Evolutionary conservation across 2,797 vertebrate species (phyloP), one percentile per base, ranked within the genome.

Genomic region (Sebastes iracundus): DNA sequence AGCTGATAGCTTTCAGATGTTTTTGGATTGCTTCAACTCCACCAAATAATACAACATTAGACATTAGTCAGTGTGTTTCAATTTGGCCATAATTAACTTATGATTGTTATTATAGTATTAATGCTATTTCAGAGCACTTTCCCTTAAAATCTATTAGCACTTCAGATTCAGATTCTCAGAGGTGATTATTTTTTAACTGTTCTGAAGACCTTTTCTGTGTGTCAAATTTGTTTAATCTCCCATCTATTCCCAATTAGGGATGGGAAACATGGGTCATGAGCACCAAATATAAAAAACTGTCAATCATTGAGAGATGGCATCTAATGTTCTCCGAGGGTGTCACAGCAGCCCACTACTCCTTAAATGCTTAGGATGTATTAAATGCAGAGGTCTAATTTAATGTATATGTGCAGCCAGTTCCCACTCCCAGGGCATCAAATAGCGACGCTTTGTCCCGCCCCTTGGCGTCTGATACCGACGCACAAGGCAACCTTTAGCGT

Each of bases 301-400:
- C 22, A n/a, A 61, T 9, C 18, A 62, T 38, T 62, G 11, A 23
- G 1, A 61, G 20, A 72, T 72, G 16, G n/a, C 27, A 52, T 53
- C 6, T 33, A 52, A 33, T 33, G 14, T 0, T 46, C 42, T 0
- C 42, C 42, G 7, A 0, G 0, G 16, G 16, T 0, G 6, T 46
- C 42, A 46, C 42, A 46, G 42, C 16, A 46, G 42, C 42, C 42
- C 42, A 18, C 42, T 18, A 16, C 16, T 46, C 42, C 42, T 42
- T 18, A 46, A 18, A 46, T 18, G 42, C 42, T 46, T 46, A 18
- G 16, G 42, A 46, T 46, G 16, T 0, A 18, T 46, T 46, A 46
- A 46, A 18, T 18, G 16, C 0, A 46, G 7, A 46, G 16, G 6
- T 46, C 42, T 46, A 0, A 46, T 46, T 46, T 46, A 18, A 46